phyloP scores from a whole-genome alignment of 2,888 invertebrate genomes.

The Acronicta aceris region DNA sequence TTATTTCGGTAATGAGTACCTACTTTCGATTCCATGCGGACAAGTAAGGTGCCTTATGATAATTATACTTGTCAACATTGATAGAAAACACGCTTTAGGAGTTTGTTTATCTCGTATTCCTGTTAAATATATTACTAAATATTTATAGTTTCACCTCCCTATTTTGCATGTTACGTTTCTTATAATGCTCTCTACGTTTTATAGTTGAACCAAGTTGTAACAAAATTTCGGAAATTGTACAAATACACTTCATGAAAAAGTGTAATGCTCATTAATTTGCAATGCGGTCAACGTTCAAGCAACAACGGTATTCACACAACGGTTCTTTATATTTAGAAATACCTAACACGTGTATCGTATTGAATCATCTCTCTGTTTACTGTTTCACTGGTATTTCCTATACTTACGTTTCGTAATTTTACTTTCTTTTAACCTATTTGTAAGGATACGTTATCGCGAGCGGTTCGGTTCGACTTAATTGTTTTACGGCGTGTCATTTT shows the following conservation, averaged over 20 bases:
- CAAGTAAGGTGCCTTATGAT: conserved; percentile 57
- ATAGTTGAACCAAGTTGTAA: conserved; percentile 8
- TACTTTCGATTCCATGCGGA: conserved; percentile 66
- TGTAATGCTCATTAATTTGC: conserved; percentile 72
- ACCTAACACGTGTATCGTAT: conserved; percentile 76
- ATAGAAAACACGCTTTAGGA: conserved; percentile 70
- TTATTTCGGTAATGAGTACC: conserved; percentile 61
- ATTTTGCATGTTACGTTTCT: not conserved
- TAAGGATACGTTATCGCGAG: conserved; percentile 20
- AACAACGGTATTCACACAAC: conserved; percentile 79
- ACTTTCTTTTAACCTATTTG: conserved; percentile 64
- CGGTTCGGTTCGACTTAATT: conserved; percentile 18
- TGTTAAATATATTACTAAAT: conserved; percentile 23
- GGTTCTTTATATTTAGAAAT: conserved; percentile 83
- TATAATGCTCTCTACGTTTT: conserved; percentile 10
- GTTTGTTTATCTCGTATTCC: conserved; percentile 55
- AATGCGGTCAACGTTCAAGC: conserved; percentile 77
- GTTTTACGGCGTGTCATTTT: conserved; percentile 38
- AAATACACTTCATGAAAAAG: conserved; percentile 64
- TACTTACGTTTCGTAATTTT: conserved; percentile 68
- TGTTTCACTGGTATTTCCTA: conserved; percentile 71
- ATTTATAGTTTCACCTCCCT: conserved; percentile 26
- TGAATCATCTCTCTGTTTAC: conserved; percentile 80
- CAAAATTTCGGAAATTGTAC: conserved; percentile 60
- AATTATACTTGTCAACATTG: conserved; percentile 72